Conservation (phyloP, 2,113 vertebrate genomes). For the Bucco capensis region DNA sequence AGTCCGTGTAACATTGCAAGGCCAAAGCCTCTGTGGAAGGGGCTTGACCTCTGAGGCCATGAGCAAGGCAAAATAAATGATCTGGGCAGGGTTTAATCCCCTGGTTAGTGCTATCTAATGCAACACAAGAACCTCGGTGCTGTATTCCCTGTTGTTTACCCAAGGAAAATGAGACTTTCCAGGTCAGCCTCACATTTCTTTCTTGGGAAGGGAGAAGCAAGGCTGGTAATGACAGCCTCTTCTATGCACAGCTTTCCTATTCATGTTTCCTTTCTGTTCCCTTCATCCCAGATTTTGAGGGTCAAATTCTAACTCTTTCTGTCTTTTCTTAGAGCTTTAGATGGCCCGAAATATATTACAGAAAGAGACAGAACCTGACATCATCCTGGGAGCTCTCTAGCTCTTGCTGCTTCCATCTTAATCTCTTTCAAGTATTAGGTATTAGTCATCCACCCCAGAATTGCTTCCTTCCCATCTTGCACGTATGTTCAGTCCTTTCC, state of each 20-base stretch:
- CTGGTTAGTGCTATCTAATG: neutral
- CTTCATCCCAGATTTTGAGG: neutral
- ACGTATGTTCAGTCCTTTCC: neutral
- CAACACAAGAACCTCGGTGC: neutral
- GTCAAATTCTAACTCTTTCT: neutral
- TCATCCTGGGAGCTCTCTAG: neutral
- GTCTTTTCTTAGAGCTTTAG: neutral
- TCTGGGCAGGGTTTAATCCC: neutral
- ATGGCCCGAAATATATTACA: neutral
- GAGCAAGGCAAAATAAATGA: neutral
- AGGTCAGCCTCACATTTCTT: neutral
- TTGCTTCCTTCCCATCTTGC: neutral
- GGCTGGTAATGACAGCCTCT: neutral
- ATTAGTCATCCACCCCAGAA: constrained; percentile 35
- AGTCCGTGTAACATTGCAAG: neutral
- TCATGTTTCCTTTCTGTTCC: neutral
- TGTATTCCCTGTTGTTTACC: neutral
- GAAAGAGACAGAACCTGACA: neutral
- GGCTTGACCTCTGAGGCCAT: neutral
- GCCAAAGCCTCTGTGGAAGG: neutral
- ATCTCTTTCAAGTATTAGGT: constrained; percentile 4
- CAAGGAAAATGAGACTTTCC: neutral
- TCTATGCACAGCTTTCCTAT: neutral
- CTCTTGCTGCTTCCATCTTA: constrained; percentile 7
- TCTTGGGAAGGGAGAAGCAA: neutral